These are phyloP conservation scores for Cataglyphis livida DNA, from an alignment of 2,888 invertebrate species.

Conservation along the genomic window DNA sequence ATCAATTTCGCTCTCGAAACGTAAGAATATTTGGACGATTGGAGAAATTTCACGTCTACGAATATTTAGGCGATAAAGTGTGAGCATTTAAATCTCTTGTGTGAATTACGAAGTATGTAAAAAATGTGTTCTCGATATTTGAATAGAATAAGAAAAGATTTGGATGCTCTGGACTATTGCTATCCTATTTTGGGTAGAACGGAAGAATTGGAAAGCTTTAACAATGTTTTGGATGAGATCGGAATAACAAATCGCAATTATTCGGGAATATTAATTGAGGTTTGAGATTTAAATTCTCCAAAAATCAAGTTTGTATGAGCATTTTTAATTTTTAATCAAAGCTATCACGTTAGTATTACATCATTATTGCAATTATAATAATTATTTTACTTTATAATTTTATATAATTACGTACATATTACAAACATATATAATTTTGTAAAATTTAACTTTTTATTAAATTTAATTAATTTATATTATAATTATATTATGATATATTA, in stretches of 20 bases:
- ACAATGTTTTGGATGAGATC: constrained; percentile 77
- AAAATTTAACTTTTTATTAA: neutral
- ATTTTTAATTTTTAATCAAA: neutral
- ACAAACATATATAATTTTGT: neutral
- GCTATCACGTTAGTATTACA: neutral
- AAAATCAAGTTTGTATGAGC: neutral
- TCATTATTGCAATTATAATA: neutral
- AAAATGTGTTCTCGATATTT: neutral
- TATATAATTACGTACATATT: neutral
- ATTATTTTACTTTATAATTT: neutral
- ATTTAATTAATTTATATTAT: constrained; percentile 3
- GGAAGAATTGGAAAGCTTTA: constrained; percentile 86
- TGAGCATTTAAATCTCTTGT: constrained; percentile 44
- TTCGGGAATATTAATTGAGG: constrained; percentile 87
- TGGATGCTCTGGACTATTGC: constrained; percentile 31
- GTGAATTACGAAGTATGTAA: neutral
- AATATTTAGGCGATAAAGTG: constrained; percentile 86
- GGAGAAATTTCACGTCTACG: constrained; percentile 87
- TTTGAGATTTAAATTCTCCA: constrained; percentile 28
- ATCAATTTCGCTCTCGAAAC: constrained; percentile 87
- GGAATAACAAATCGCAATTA: constrained; percentile 82
- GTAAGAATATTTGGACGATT: constrained; percentile 87
- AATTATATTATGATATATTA: neutral
- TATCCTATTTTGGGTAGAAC: constrained; percentile 86
- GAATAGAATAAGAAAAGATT: constrained; percentile 45